These are phyloP conservation scores for Sialia sialis DNA, from an alignment of 2,113 vertebrate species.

Conservation along the genomic window DNA sequence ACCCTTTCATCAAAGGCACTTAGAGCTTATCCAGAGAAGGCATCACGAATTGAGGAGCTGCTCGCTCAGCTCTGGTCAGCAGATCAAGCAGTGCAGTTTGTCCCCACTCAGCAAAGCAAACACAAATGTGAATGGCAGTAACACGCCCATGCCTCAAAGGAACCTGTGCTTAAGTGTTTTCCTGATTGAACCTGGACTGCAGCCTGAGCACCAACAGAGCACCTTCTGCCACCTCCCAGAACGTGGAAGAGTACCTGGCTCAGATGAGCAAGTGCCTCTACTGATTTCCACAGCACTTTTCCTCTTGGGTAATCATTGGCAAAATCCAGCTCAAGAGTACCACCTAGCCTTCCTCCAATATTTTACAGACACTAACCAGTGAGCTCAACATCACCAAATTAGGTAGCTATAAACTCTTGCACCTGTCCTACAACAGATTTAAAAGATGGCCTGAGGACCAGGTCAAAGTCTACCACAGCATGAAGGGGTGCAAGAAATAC, in stretches of 20 bases:
- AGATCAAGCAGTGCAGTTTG: neutral
- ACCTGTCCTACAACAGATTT: neutral
- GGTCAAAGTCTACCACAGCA: neutral
- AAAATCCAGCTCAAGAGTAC: slow-evolving; percentile 65
- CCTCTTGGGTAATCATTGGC: neutral
- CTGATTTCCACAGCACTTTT: neutral
- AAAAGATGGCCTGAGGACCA: neutral
- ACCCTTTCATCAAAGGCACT: neutral
- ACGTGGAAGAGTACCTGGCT: neutral
- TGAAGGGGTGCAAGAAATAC: neutral
- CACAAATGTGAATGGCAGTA: neutral
- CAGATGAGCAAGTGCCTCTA: neutral
- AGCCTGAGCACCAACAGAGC: neutral
- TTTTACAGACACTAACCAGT: neutral
- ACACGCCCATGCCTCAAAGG: neutral
- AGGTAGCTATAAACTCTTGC: neutral
- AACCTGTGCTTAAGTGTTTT: neutral
- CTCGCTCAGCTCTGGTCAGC: neutral
- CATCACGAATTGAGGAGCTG: neutral
- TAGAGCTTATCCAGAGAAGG: neutral
- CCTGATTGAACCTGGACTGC: neutral
- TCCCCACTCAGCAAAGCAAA: neutral
- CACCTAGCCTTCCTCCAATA: slow-evolving; percentile 46
- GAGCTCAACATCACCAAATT: slow-evolving; percentile 11
- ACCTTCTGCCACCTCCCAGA: neutral